Evolutionary conservation across 2,888 invertebrate species (phyloP), one percentile per base, ranked within the genome.

Genomic region (Watsonalla binaria): DNA sequence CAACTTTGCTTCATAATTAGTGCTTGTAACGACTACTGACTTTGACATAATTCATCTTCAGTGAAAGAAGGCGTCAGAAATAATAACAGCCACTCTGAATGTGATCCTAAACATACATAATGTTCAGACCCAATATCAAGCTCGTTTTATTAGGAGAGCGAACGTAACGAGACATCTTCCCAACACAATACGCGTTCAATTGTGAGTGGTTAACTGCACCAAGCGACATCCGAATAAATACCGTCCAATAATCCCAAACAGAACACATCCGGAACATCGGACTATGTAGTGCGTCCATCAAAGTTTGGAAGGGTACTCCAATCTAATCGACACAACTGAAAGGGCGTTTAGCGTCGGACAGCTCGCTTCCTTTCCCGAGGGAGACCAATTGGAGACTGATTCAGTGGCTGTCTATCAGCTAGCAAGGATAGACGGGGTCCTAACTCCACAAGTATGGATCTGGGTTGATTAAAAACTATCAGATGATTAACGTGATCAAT

Each of bases 351-450:
- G 73, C 84, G 74, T 68, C 70, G 78, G 84, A 86, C 87, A 80
- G 75, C 67, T 79, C 64, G 78, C 84, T 84, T 90, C 90, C 90
- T 84, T 85, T 90, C 89, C 85, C 87, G 86, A 78, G 88, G 82
- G 83, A 81, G 72, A 76, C 75, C 66, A 63, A 68, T 63, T 63
- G 62, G 58, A 61, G 39, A 51, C 55, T 61, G 60, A 57, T 58
- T 60, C 70, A 76, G 76, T 74, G 57, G 56, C 64, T 60, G 62
- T 59, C 37, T 39, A 49, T 15, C 49, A 37, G 14, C 37, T 49
- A 49, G 6, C 33, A 49, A 37, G 14, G 14, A 9, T 15, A 49
- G 14, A 49, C 49, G 49, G 39, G 39, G 15, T 7, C 11, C 9
- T 14, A 14, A 14, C 37, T 13, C 37, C 14, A 35, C 48, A 15